Conservation (phyloP, 1,140 invertebrate species). For the Paraescarpia echinospica region DNA sequence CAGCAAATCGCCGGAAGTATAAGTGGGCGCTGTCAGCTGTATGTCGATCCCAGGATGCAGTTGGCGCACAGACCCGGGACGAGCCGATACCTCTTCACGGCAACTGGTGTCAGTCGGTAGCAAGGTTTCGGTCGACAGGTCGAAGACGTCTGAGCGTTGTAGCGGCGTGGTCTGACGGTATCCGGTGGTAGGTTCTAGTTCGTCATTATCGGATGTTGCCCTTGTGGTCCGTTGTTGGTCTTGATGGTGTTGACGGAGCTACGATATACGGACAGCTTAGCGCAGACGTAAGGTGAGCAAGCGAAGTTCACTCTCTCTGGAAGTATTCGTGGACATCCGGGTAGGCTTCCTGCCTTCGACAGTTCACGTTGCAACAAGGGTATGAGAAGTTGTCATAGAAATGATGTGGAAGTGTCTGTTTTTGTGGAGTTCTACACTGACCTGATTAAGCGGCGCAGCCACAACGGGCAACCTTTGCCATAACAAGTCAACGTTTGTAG, state of each 20-base stretch:
- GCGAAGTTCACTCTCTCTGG: not conserved
- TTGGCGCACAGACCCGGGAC: not conserved
- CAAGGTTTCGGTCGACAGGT: not conserved
- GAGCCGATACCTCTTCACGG: too few species aligned
- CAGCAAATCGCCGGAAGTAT: not conserved
- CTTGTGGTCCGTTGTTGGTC: not conserved
- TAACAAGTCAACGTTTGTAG: not conserved
- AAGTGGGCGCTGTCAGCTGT: not conserved
- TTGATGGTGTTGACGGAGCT: not conserved
- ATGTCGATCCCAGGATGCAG: not conserved
- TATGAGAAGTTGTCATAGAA: not conserved
- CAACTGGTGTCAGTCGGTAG: not conserved
- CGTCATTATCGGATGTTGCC: not conserved
- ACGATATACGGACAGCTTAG: not conserved
- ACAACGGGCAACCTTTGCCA: too few species aligned
- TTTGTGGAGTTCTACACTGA: not conserved
- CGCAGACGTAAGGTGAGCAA: not conserved
- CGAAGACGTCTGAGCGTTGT: not conserved
- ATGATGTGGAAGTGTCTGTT: not conserved
- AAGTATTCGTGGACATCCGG: not conserved
- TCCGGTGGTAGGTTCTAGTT: not conserved
- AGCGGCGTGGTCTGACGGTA: not conserved
- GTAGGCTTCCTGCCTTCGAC: not conserved
- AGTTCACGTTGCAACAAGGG: not conserved
- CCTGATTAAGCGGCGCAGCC: not conserved